Base-by-base conservation (phyloP, 2,888 invertebrate genomes). In the Nomada ruficornis region DNA sequence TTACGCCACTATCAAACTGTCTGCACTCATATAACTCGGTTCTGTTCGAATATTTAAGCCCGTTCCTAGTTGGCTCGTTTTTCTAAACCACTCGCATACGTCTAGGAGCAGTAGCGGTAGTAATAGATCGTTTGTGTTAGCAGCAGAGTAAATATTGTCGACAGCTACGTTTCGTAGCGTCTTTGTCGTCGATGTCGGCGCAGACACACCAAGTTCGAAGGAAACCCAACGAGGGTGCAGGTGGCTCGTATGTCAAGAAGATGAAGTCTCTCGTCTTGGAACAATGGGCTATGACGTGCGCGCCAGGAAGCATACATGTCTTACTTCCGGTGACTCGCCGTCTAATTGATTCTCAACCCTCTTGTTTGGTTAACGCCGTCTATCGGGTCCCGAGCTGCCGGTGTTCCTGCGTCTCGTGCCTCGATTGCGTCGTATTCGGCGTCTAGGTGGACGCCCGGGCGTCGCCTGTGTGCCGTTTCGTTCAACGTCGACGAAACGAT, bases 191-290 rank as follows among this genome's bases (percentile, higher is more conserved):
- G 73, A 54, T 57, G 71, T 84, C 71, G 73, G 20, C 59, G 68
- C 20, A 44, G 72, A 70, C 68, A 67, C 76, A 55, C 55, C 71
- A 44, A 78, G 73, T 83, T 81, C 54, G 76, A 86, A 83, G 84
- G 84, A 84, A 82, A 82, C 80, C 75, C 77, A 69, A 83, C 85
- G 88, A 88, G 90, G 90, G 88, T 90, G 89, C 91, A 91, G 90
- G 91, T 91, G 91, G 87, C 87, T 89, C 86, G 86, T 90, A 86
- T 84, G 89, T 90, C 90, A 86, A 74, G 88, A 90, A 89, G 88
- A 91, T 91, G 88, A 91, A 91, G 87, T 89, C 89, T 88, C 88
- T 87, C 83, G 83, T 89, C 84, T 82, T 80, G 86, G 89, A 90
- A 91, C 91, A 91, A 91, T 91, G 88, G 87, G 85, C 82, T 81